Percentiles rank a stretch among this genome's conserved stretches.
phyloP scores from a whole-genome alignment of 30 jellyfish, hydroid and myxozoan genomes.

The Hydractinia echinata region DNA sequence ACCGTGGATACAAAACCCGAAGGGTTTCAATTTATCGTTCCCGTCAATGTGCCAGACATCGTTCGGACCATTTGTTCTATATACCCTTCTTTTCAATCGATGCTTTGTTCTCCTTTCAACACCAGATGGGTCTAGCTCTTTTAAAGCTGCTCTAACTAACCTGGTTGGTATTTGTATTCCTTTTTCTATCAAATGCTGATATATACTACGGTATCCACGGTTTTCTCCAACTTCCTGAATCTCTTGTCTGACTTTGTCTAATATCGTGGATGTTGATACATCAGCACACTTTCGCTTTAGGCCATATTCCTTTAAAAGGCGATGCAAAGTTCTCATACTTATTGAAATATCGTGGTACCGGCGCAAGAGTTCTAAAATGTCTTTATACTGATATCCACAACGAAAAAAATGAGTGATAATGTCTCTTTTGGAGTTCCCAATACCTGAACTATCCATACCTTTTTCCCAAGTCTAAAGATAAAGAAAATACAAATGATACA shows the following conservation, averaged over 20 bases:
- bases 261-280: background rate
- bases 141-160: conserved; percentile 11
- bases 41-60: conserved; percentile 52
- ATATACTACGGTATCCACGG: conserved; percentile 32
- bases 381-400: too few relatives aligned
- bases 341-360: conserved; percentile 4
- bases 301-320: conserved; percentile 11
- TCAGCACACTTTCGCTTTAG: conserved; percentile 4
- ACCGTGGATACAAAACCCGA: conserved; percentile 50
- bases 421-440: too few relatives aligned
- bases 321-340: conserved; percentile 31
- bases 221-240: background rate
- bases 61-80: conserved; percentile 40
- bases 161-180: conserved; percentile 24
- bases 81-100: conserved; percentile 33
- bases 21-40: conserved; percentile 47
- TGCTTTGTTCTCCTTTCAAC: conserved; percentile 32
- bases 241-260: background rate
- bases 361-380: background rate
- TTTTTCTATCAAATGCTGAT: background rate
- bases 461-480: too few relatives aligned
- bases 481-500: too few relatives aligned
- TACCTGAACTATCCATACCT: too few relatives aligned
- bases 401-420: too few relatives aligned
- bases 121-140: conserved; percentile 55